Percentiles rank a stretch among this genome's conserved stretches.
These are phyloP conservation scores for Ciconia nigra DNA, from an alignment of 2,797 vertebrate species.

Conservation along the genomic window DNA sequence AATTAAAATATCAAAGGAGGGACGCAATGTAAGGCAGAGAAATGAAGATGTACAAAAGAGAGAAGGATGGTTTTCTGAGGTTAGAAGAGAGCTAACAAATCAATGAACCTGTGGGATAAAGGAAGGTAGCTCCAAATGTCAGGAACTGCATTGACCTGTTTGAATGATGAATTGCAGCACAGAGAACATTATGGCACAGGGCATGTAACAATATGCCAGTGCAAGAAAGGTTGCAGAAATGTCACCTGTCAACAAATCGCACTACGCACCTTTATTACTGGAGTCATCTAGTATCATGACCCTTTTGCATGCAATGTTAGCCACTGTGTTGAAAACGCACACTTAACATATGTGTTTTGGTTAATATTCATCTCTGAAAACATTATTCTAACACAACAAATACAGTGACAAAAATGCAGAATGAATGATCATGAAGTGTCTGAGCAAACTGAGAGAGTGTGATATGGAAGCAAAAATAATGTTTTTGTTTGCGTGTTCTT, in stretches of 20 bases:
- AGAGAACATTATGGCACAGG: not conserved
- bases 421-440: not conserved
- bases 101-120: not conserved
- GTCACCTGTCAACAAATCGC: not conserved
- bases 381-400: not conserved
- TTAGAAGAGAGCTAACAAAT: not conserved
- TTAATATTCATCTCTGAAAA: not conserved
- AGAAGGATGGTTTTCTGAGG: not conserved
- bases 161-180: slow-evolving; percentile 24
- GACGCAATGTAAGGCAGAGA: not conserved
- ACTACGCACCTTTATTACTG: not conserved
- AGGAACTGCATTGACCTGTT: not conserved
- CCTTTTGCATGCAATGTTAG: not conserved
- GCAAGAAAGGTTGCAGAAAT: slow-evolving; percentile 29
- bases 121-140: slow-evolving; percentile 7
- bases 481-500: not conserved
- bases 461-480: not conserved
- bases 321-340: not conserved
- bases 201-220: not conserved
- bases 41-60: not conserved
- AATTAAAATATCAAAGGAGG: not conserved
- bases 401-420: not conserved
- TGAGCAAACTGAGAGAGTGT: not conserved
- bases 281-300: not conserved
- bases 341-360: not conserved